A percentile compares a stretch with the other conserved stretches of the same genome.
These are phyloP conservation scores for Gila robusta DNA, from an alignment of 2,797 vertebrate species.

Conservation along the genomic window DNA sequence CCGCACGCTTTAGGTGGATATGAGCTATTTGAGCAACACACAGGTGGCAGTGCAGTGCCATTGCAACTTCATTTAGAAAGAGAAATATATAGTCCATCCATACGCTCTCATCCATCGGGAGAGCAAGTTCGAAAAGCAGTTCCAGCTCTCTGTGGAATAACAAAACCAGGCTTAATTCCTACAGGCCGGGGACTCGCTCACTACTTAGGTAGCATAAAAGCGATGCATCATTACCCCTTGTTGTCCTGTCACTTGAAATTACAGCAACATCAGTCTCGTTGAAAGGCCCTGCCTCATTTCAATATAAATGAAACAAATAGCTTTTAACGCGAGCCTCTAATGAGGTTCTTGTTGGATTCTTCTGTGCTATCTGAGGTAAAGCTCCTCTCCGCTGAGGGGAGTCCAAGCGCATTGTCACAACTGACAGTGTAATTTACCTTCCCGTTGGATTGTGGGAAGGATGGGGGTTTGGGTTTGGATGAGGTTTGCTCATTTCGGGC, in stretches of 20 bases:
- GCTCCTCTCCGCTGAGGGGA: conserved; percentile 45
- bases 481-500: conserved; percentile 40
- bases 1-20: conserved; percentile 11
- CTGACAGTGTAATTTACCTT: conserved; percentile 66
- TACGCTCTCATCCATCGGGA: conserved; percentile 35
- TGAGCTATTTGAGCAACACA: conserved; percentile 27
- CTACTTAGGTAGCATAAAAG: conserved; percentile 61
- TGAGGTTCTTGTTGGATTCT: conserved; percentile 61
- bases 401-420: conserved; percentile 53
- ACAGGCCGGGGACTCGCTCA: conserved; percentile 37
- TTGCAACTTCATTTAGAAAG: conserved; percentile 41
- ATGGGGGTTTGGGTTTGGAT: conserved; percentile 51
- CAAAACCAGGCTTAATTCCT: conserved; percentile 35
- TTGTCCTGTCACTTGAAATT: conserved; percentile 63
- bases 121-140: conserved; percentile 13
- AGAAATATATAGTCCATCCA: conserved; percentile 43
- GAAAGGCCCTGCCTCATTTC: conserved; percentile 49
- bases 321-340: conserved; percentile 60
- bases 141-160: conserved; percentile 49
- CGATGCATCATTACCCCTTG: conserved; percentile 60
- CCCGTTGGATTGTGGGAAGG: conserved; percentile 42
- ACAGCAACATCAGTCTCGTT: conserved; percentile 51
- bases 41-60: background rate
- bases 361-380: conserved; percentile 45
- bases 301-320: conserved; percentile 64